Evolutionary conservation across 2,797 vertebrate species (phyloP), one percentile per base, ranked within the genome.

Genomic region (Manis crassicaudata): DNA sequence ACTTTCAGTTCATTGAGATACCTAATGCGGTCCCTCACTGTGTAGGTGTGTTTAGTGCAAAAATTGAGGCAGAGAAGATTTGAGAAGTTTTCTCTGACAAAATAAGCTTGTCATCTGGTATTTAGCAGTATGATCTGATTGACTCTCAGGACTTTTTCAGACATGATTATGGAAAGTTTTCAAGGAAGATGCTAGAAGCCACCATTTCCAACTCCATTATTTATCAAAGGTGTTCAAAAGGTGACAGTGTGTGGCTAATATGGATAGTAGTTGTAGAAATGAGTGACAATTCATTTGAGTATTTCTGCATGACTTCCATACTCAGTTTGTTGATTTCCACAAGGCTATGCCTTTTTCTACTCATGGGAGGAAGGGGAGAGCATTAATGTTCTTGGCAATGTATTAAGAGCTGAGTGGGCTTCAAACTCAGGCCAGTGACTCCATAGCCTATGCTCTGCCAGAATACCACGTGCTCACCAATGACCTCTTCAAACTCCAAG

Each of bases 401-500:
- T n/a, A n/a, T 65, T 68, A 32, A 79, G 35, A 8, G 43, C 17
- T 35, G 16, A 56, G 21, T 5, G 6, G 12, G 9, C 52, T 83
- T 93, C 35, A 63, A 0, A 68, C n/a, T 62, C 43, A 52, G 18
- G 32, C 27, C 0, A 1, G 46, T 32, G 35, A 29, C n/a, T 73
- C 35, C 9, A 52, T 13, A 1, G 0, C 10, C 52, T 84, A 8
- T 81, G 35, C 11, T 79, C 29, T 85, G 79, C 56, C 37, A 62
- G 2, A 23, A 12, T 82, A 50, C 40, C 56, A 46, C 43, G 7
- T 37, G 17, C 62, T 88, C 40, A 90, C 63, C 16, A 32, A 56
- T 65, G 46, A 82, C 58, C 27, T 72, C 46, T 79, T 54, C 62
- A 88, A 52, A 94, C 13, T 54, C 37, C 25, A 60, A 46, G 56